Evolutionary conservation across 1,140 invertebrate genomes (phyloP).

Genomic region (Brachionus paranguensis): DNA sequence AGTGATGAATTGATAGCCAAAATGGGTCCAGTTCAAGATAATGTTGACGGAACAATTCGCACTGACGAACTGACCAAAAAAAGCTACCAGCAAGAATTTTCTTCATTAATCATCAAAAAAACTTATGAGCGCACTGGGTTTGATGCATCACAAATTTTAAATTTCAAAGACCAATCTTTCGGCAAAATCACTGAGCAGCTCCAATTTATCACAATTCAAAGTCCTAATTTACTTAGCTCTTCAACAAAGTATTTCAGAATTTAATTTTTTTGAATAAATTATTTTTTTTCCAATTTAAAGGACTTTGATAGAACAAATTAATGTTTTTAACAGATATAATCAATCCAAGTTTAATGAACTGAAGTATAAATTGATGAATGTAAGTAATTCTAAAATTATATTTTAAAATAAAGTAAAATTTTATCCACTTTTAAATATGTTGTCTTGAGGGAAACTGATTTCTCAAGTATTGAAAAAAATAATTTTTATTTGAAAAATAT

Average conservation of each 20-base stretch:
- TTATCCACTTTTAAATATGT: too few species aligned
- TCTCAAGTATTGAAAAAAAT: too few species aligned
- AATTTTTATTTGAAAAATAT: too few species aligned
- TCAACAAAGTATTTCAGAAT: background rate
- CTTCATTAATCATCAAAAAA: background rate
- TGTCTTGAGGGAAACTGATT: too few species aligned
- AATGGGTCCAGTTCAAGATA: background rate
- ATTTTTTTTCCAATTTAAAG: background rate
- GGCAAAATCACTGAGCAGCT: slow-evolving; percentile 2
- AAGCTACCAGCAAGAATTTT: background rate
- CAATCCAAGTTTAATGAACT: background rate
- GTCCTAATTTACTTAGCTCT: background rate
- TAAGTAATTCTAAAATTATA: background rate
- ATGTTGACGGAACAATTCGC: background rate
- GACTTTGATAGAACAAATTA: background rate
- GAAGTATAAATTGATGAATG: background rate
- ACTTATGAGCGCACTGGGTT: background rate
- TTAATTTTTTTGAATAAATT: background rate
- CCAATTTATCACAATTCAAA: slow-evolving; percentile 1
- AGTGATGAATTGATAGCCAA: background rate
- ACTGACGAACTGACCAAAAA: background rate
- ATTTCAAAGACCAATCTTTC: background rate
- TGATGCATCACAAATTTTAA: background rate
- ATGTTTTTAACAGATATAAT: slow-evolving; percentile 11
- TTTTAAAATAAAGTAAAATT: background rate